Base-by-base conservation (phyloP, 1,140 invertebrate genomes). In the Ganaspis sp. region DNA sequence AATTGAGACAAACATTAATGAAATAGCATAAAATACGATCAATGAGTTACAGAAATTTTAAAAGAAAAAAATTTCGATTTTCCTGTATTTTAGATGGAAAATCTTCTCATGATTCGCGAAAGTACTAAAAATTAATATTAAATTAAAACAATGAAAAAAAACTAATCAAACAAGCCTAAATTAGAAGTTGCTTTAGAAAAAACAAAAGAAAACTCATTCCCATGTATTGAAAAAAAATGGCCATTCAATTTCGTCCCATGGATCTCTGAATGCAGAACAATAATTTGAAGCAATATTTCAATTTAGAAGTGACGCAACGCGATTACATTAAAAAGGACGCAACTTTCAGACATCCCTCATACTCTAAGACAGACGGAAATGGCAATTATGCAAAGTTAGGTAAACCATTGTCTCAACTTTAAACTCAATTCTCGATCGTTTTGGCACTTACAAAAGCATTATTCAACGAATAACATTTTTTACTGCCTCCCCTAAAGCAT, bases 261-360 rank as follows among this genome's bases (percentile, higher is more conserved):
- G 9, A 26, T 15, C 9, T 15, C 23, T 64, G 9, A 64, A 64
- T 29, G 9, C 29, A 64, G 54, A n/a, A n/a, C n/a, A 64, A 64
- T 11, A 64, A 64, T 64, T 64, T 11, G 4, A 23, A 26, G 54
- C 54, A 26, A 54, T 54, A 64, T 64, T 64, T 64, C 54, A 64
- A 15, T 26, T 15, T 29, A 29, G 6, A 54, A 64, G 5, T 64
- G 23, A 29, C 11, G 54, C 21, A 64, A 64, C 21, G 6, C 15
- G n/a, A 45, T 29, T 26, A 64, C 23, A 64, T 64, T 15, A 64
- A 64, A 29, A 64, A 26, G 53, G 19, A 64, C 9, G 23, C 29
- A 64, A 64, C 54, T 64, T 29, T 26, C n/a, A 45, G 42, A 4
- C 42, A 45, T 45, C 54, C 9, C 23, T 26, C 3, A 64, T 26